Base-by-base conservation (phyloP, 2,797 vertebrate genomes). In the Anolis apletophallus region DNA sequence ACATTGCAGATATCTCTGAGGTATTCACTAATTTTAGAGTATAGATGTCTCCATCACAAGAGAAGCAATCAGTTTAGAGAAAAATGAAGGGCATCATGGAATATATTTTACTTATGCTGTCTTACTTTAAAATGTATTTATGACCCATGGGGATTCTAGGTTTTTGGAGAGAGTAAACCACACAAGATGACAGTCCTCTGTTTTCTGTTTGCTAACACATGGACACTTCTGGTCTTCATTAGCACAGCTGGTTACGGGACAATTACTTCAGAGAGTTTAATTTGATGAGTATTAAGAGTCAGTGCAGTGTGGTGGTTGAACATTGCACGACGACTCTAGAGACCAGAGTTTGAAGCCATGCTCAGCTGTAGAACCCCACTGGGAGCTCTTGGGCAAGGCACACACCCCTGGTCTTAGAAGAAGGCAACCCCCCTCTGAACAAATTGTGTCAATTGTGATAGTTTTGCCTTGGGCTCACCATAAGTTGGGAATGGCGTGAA, bases 1-100 rank as follows among this genome's bases (percentile, higher is more conserved):
- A 89, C 85, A 90, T 46, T 7, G 85, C 83, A 86, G 85, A 85
- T 79, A 86, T 84, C 80, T 83, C 87, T 76, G 5, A 17, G 85
- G 72, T 10, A 1, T 64, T 61, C 74, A 67, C 73, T 52, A 81
- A 77, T 2, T 76, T 46, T 67, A 17, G n/a, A 61, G 73, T 40
- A 55, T 3, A 19, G 71, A 67, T 78, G 72, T 4, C 88, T 40
- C 21, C 80, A 29, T 5, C 34, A 71, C 50, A 83, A n/a, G n/a
- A 0, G 6, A n/a, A 83, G 5, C 0, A 26, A 36, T 26, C 17
- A 9, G 34, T 78, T 71, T 67, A 55, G 4, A 36, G 23, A 16
- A 55, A 68, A 75, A 13, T 74, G 23, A 64, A 73, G 36, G 54
- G 23, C 12, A 80, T 9, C 23, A 79, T 61, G 69, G 13, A n/a